phyloP scores from a whole-genome alignment of 2,888 invertebrate species.

The Perithous albicinctus region DNA sequence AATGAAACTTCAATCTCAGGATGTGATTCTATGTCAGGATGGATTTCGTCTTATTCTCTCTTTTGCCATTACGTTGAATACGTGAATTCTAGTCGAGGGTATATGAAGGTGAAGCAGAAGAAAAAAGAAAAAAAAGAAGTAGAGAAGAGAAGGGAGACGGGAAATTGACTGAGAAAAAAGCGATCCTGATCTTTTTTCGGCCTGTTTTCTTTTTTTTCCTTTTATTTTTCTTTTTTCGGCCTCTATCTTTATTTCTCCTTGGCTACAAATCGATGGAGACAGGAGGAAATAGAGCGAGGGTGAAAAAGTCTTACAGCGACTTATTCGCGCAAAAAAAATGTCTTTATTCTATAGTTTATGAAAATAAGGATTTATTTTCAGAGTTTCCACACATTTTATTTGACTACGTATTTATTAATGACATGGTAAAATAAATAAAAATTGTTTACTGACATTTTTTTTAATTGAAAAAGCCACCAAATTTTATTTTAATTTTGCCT shows the following conservation, averaged over 20 bases:
- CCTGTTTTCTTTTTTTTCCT: slow-evolving; percentile 4
- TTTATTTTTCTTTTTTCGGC: slow-evolving; percentile 13
- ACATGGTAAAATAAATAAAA: too few relatives aligned
- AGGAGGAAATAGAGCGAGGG: slow-evolving; percentile 59
- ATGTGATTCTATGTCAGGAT: slow-evolving; percentile 16
- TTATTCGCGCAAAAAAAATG: neutral
- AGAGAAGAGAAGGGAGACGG: slow-evolving; percentile 11
- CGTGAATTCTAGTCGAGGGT: neutral
- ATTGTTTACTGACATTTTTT: too few relatives aligned
- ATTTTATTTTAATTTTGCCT: too few relatives aligned
- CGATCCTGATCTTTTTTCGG: slow-evolving; percentile 8
- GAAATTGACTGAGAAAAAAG: slow-evolving; percentile 32
- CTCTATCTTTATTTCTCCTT: slow-evolving; percentile 18
- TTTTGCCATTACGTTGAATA: slow-evolving; percentile 7
- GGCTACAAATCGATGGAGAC: slow-evolving; percentile 48
- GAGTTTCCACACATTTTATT: too few relatives aligned
- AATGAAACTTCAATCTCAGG: slow-evolving; percentile 48
- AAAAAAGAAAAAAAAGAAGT: slow-evolving; percentile 16
- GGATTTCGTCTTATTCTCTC: slow-evolving; percentile 4
- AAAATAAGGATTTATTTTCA: too few relatives aligned
- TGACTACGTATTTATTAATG: too few relatives aligned
- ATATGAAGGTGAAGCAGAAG: slow-evolving; percentile 8
- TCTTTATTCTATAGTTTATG: neutral
- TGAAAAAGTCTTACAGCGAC: too few relatives aligned
- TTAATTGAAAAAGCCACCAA: too few relatives aligned